Percentiles rank a stretch among this genome's conserved stretches.
Conservation (phyloP, 2,797 vertebrate genomes). For the Austrolebias charrua region DNA sequence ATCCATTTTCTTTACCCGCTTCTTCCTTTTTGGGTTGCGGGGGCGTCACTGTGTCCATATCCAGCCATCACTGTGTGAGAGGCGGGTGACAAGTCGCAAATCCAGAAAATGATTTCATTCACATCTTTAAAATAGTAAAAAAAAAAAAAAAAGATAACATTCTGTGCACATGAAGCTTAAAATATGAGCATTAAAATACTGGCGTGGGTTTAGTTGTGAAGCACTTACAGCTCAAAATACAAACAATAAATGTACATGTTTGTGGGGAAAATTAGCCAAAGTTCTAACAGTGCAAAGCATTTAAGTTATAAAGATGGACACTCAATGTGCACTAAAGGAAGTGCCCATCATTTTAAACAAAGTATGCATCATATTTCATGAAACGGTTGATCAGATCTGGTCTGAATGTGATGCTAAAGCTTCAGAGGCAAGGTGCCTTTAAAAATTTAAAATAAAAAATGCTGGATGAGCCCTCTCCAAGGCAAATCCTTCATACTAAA, state of each 20-base stretch:
- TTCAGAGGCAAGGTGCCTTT: constrained; percentile 43
- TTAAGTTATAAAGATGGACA: constrained; percentile 40
- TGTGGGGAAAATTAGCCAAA: constrained; percentile 38
- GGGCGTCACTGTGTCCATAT: no score
- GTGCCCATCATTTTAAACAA: constrained; percentile 13
- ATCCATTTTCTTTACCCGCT: constrained; percentile 16
- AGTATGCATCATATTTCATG: constrained; percentile 26
- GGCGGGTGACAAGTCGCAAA: no score
- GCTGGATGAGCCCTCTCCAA: constrained; percentile 40
- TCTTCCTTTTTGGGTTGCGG: constrained; percentile 27
- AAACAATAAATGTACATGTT: constrained; percentile 44
- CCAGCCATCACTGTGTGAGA: no score
- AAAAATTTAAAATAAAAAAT: constrained; percentile 24
- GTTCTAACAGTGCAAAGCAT: constrained; percentile 61
- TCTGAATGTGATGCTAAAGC: constrained; percentile 36
- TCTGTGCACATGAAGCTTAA: constrained; percentile 54
- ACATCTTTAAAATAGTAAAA: constrained; percentile 56
- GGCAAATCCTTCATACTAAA: constrained; percentile 58
- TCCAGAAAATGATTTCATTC: constrained; percentile 45
- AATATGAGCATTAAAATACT: constrained; percentile 50
- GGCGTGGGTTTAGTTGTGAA: constrained; percentile 44
- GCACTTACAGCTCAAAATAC: constrained; percentile 51
- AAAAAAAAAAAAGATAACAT: constrained; percentile 50
- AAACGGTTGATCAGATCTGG: constrained; percentile 27
- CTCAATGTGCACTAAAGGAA: constrained; percentile 36